Evolutionary conservation across 2,888 invertebrate species (phyloP).

Genomic region (Hemithea aestivaria): DNA sequence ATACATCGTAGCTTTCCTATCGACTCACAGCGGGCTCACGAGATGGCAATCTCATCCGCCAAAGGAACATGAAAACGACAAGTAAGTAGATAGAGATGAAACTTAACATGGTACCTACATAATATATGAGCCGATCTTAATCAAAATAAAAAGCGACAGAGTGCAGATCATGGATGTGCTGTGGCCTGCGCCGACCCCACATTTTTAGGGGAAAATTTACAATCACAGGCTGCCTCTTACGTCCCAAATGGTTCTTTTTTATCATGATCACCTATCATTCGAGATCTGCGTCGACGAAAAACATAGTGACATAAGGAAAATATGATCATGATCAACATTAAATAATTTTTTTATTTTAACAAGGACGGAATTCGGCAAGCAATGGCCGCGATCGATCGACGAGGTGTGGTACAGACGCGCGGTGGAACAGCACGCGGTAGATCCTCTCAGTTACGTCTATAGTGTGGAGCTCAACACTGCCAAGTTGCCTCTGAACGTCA

Average conservation of each 20-base stretch:
- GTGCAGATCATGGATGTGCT: too few relatives aligned
- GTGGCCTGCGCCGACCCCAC: too few relatives aligned
- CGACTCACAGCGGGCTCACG: constrained; percentile 93
- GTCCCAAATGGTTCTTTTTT: too few relatives aligned
- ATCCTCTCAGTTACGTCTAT: constrained; percentile 90
- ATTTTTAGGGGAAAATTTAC: too few relatives aligned
- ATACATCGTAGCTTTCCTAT: constrained; percentile 90
- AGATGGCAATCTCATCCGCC: constrained; percentile 88
- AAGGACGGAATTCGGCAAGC: constrained; percentile 85
- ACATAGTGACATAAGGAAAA: too few relatives aligned
- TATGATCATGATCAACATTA: too few relatives aligned
- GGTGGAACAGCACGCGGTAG: constrained; percentile 89
- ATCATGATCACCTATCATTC: too few relatives aligned
- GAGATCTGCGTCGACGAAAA: too few relatives aligned
- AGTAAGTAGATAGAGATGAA: constrained; percentile 38
- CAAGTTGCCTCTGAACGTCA: constrained; percentile 75
- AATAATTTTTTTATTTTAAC: neutral
- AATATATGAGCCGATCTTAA: too few relatives aligned
- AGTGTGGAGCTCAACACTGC: constrained; percentile 62
- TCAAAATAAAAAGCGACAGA: too few relatives aligned
- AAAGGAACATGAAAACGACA: constrained; percentile 58
- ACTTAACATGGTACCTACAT: neutral
- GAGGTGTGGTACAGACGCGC: constrained; percentile 94
- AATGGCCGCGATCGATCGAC: constrained; percentile 88
- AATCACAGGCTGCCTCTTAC: too few relatives aligned